Evolutionary conservation across 2,113 vertebrate genomes (phyloP).

Genomic region (Poeciliopsis prolifica): DNA sequence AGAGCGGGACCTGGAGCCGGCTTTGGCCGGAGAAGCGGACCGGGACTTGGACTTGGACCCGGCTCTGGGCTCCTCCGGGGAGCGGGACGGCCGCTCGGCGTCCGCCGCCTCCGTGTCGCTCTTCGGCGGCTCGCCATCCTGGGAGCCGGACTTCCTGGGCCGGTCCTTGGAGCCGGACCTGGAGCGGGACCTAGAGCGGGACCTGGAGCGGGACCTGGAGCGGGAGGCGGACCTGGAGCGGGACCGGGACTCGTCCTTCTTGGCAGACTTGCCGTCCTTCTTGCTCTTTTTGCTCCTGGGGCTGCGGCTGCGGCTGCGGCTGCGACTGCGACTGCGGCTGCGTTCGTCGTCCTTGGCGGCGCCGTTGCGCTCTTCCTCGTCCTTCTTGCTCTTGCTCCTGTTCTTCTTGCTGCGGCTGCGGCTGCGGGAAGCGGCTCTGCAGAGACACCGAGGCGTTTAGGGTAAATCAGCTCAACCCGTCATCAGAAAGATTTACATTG

Average conservation of each 20-base stretch:
- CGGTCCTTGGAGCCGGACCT: conserved; percentile 38
- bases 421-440: conserved; percentile 89
- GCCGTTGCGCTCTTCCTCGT: conserved; percentile 75
- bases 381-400: conserved; percentile 76
- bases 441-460: not conserved
- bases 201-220: conserved; percentile 80
- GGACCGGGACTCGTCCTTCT: conserved; percentile 76
- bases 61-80: conserved; percentile 18
- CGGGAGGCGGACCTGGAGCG: conserved; percentile 77
- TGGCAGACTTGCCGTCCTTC: conserved; percentile 85
- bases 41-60: conserved; percentile 58
- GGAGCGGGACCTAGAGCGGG: conserved; percentile 84
- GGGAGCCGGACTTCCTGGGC: conserved; percentile 34
- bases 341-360: conserved; percentile 75
- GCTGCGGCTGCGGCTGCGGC: conserved; percentile 82
- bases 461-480: too few species aligned
- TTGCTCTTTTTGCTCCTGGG: conserved; percentile 85
- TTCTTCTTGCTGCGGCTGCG: conserved; percentile 80
- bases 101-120: conserved; percentile 60
- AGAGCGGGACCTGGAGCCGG: conserved; percentile 66
- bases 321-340: conserved; percentile 81
- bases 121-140: conserved; percentile 63
- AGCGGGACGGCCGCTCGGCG: conserved; percentile 37
- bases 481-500: too few species aligned
- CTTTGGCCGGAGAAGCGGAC: conserved; percentile 65